Conservation (phyloP, 2,797 vertebrate species). For the Galaxias olidus region DNA sequence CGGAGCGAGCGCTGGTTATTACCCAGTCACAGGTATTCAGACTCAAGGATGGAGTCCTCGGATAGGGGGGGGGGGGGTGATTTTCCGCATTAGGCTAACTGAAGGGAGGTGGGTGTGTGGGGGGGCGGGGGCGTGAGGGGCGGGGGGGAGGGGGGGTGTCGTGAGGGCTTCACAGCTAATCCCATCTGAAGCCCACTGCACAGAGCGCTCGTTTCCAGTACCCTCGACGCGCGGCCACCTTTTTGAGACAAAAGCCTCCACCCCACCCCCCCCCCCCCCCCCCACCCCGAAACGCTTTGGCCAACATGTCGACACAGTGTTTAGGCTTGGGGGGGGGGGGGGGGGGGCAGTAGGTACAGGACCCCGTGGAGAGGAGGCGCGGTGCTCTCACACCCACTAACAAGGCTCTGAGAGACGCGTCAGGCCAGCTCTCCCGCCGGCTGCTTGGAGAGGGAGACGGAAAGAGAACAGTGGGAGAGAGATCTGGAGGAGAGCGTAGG, state of each 20-base stretch:
- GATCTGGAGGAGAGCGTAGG: too few species aligned
- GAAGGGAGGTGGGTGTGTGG: background rate
- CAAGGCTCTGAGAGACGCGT: background rate
- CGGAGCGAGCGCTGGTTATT: background rate
- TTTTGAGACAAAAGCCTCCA: constrained; percentile 5
- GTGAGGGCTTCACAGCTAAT: constrained; percentile 1
- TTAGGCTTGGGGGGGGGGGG: background rate
- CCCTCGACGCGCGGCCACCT: background rate
- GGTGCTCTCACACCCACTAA: constrained; percentile 10
- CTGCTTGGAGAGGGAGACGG: too few species aligned
- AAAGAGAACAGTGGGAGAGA: too few species aligned
- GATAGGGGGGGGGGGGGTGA: background rate
- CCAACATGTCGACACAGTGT: background rate
- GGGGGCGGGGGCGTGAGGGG: background rate
- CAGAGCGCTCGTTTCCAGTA: constrained; percentile 4
- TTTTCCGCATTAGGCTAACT: constrained; percentile 8
- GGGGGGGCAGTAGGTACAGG: background rate
- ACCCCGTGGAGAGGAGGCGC: background rate
- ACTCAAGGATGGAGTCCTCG: constrained; percentile 12
- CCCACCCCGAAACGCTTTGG: background rate
- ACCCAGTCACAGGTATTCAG: constrained; percentile 28
- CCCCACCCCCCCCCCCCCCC: too few species aligned
- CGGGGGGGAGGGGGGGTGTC: background rate
- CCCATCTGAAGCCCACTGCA: constrained; percentile 16
- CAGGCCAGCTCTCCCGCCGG: background rate